Conservation (phyloP, 1,140 invertebrate genomes). For the Riptortus pedestris region DNA sequence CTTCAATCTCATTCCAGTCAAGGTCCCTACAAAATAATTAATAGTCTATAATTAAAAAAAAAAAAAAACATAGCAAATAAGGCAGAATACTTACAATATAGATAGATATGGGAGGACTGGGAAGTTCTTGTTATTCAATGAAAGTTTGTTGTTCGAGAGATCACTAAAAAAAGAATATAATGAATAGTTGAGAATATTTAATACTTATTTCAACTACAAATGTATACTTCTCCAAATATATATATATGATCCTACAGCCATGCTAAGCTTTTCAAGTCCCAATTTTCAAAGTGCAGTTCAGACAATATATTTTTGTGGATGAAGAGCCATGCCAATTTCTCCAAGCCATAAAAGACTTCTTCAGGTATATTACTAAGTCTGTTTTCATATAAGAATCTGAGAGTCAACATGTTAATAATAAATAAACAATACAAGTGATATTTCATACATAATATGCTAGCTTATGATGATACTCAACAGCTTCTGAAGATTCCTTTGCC, state of each 20-base stretch:
- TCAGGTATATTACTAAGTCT: conserved; percentile 36
- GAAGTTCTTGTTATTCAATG: conserved; percentile 36
- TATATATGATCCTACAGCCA: conserved; percentile 38
- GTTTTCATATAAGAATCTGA: conserved; percentile 41
- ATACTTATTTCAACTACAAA: no score
- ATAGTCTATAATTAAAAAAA: neutral
- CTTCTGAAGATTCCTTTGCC: conserved; percentile 15
- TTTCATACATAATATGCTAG: no score
- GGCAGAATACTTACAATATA: conserved; percentile 42
- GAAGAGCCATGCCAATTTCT: conserved; percentile 39
- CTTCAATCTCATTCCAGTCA: conserved; percentile 40
- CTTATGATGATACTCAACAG: conserved; percentile 20
- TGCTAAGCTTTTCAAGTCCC: conserved; percentile 38
- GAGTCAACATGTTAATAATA: conserved; percentile 25
- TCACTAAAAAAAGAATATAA: conserved; percentile 21
- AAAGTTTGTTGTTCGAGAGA: conserved; percentile 15
- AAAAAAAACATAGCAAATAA: neutral
- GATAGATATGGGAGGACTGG: conserved; percentile 39
- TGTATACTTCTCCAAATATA: neutral
- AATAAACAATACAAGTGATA: conserved; percentile 7
- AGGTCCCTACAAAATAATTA: conserved; percentile 34
- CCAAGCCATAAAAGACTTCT: conserved; percentile 38
- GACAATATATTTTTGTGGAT: conserved; percentile 39
- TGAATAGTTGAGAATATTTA: no score
- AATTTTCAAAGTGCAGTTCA: conserved; percentile 37